Conservation (phyloP, 2,797 vertebrate genomes). For the Bryconaethiops microstoma region DNA sequence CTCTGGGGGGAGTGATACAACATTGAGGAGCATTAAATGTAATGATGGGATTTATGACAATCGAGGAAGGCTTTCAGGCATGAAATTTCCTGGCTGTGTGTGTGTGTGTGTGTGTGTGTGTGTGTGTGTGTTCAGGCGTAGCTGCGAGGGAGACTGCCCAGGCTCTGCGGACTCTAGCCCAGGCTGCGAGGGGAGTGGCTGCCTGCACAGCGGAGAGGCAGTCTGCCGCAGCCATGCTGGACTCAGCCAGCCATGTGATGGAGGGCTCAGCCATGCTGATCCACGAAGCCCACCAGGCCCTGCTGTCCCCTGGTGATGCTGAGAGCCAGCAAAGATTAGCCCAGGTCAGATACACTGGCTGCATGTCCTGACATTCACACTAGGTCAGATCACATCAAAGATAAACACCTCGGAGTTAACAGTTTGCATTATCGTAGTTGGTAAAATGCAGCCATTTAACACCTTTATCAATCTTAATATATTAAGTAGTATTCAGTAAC, state of each 20-base stretch:
- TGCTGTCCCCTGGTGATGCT: conserved; percentile 92
- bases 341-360: conserved; percentile 79
- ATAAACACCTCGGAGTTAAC: background rate
- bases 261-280: conserved; percentile 97
- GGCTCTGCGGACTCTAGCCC: conserved; percentile 93
- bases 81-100: background rate
- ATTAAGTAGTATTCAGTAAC: background rate
- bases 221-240: conserved; percentile 91
- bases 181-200: conserved; percentile 94
- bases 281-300: conserved; percentile 94
- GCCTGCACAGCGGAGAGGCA: conserved; percentile 90
- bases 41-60: conserved; percentile 25
- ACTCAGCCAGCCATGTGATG: conserved; percentile 96
- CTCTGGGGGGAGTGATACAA: background rate
- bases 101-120: conserved; percentile 30
- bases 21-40: conserved; percentile 22
- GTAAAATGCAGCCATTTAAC: background rate
- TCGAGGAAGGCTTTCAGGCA: conserved; percentile 3
- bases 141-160: conserved; percentile 96
- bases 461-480: background rate
- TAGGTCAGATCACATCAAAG: background rate
- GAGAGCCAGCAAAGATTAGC: conserved; percentile 97
- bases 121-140: conserved; percentile 79
- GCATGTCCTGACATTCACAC: background rate
- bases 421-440: background rate